phyloP scores from a whole-genome alignment of 2,797 vertebrate species.

The Halcyon badia region DNA sequence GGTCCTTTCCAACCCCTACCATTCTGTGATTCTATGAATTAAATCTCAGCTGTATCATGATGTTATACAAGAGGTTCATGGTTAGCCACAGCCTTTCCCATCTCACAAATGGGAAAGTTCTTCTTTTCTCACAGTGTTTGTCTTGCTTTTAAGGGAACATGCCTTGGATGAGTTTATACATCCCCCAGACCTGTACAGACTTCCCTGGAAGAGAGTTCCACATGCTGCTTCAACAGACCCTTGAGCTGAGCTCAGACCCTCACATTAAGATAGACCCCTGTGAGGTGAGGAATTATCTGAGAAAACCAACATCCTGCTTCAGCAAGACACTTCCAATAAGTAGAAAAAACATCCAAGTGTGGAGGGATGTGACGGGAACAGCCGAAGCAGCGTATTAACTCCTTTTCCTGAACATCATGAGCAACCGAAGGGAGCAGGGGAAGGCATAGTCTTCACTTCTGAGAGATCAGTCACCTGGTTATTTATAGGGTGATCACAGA shows the following conservation, averaged over 20 bases:
- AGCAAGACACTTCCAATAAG: not conserved
- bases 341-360: not conserved
- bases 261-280: accelerated
- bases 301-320: not conserved
- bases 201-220: not conserved
- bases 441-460: not conserved
- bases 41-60: too few species aligned
- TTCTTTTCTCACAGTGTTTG: not conserved
- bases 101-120: not conserved
- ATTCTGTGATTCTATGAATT: too few species aligned
- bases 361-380: not conserved
- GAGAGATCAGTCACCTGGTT: not conserved
- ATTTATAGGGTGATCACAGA: not conserved
- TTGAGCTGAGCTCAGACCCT: not conserved
- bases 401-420: not conserved
- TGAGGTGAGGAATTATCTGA: not conserved
- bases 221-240: not conserved
- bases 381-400: not conserved
- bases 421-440: not conserved
- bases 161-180: not conserved
- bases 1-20: too few species aligned
- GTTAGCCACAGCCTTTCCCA: not conserved
- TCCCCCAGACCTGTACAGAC: not conserved
- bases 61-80: not conserved
- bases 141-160: not conserved